phyloP scores from a whole-genome alignment of 2,888 invertebrate genomes.

The Coenonympha glycerion region DNA sequence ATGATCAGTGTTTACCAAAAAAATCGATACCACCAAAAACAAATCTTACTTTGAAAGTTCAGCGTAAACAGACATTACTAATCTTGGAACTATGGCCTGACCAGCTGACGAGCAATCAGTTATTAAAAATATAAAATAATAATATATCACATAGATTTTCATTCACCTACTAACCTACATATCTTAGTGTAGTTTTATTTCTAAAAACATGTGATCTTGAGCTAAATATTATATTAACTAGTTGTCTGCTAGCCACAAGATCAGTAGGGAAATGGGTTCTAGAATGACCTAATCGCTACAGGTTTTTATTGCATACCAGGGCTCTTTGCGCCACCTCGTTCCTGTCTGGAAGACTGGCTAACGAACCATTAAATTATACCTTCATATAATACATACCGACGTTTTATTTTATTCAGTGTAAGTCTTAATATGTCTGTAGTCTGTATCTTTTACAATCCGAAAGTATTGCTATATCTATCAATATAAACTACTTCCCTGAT shows the following conservation, averaged over 20 bases:
- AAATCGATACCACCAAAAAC: too few species aligned
- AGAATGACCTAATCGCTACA: slow-evolving; percentile 37
- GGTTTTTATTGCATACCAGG: slow-evolving; percentile 47
- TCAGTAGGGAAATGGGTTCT: slow-evolving; percentile 20
- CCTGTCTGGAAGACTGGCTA: slow-evolving; percentile 14
- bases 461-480: too few species aligned
- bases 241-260: slow-evolving; percentile 11
- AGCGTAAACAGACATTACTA: too few species aligned
- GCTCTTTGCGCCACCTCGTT: slow-evolving; percentile 35
- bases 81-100: too few species aligned
- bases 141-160: neutral
- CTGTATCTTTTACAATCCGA: too few species aligned
- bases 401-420: too few species aligned
- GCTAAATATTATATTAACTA: slow-evolving; percentile 18
- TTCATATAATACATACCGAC: neutral
- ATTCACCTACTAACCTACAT: neutral
- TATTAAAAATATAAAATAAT: too few species aligned
- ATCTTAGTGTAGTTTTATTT: neutral
- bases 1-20: too few species aligned
- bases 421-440: too few species aligned
- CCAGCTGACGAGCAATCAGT: too few species aligned
- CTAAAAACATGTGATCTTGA: slow-evolving; percentile 13
- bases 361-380: slow-evolving; percentile 12
- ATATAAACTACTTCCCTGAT: too few species aligned
- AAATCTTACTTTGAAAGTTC: too few species aligned